Evolutionary conservation across 1,140 invertebrate genomes (phyloP).

Genomic region (Euwallacea similis): DNA sequence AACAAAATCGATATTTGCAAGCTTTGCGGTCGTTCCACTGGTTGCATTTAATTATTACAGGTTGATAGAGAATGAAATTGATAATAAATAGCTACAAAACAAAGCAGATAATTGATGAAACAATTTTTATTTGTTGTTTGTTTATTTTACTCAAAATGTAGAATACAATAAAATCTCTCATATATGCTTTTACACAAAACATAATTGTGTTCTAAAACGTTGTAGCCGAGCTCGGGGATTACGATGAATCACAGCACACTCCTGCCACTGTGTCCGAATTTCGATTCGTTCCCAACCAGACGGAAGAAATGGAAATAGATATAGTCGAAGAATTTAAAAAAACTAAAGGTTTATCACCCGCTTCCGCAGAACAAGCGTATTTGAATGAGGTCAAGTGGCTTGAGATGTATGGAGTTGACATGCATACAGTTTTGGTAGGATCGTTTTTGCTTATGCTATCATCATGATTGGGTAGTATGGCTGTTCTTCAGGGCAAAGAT

Average conservation of each 20-base stretch:
- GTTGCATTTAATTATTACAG: too few relatives aligned
- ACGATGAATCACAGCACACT: constrained; percentile 86
- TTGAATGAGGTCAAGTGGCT: constrained; percentile 94
- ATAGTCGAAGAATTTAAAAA: constrained; percentile 90
- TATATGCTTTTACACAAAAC: too few relatives aligned
- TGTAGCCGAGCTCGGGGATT: constrained; percentile 95
- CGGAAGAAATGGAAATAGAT: constrained; percentile 89
- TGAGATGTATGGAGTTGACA: constrained; percentile 96
- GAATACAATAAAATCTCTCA: not conserved
- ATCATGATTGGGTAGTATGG: not conserved
- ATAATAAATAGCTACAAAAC: too few relatives aligned
- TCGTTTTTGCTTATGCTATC: constrained; percentile 13
- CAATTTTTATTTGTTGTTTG: too few relatives aligned
- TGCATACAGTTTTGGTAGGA: constrained; percentile 83
- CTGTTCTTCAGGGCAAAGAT: constrained; percentile 78
- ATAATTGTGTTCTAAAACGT: not conserved
- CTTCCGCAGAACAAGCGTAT: constrained; percentile 90
- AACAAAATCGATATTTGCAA: too few relatives aligned
- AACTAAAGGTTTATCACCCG: constrained; percentile 79
- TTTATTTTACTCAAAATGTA: constrained; percentile 4
- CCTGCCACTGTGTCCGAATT: constrained; percentile 98
- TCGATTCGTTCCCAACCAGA: constrained; percentile 91
- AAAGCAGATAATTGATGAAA: too few relatives aligned
- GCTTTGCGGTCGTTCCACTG: too few relatives aligned
- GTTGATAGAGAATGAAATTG: too few relatives aligned